Conservation (phyloP, 2,888 invertebrate species). For the Myathropa florea region DNA sequence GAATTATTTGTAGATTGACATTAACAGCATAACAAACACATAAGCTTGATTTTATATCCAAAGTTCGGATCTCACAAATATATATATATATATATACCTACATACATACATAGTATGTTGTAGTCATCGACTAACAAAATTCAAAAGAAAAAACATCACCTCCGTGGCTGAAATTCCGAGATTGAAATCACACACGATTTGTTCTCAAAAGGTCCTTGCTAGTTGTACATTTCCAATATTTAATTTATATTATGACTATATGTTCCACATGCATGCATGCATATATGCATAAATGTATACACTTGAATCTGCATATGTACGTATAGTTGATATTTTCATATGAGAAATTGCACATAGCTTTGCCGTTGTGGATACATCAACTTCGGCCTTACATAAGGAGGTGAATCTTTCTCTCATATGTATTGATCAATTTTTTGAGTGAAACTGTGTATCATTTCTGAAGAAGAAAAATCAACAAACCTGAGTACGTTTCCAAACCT, state of each 20-base stretch:
- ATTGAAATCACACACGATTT: slow-evolving; percentile 38
- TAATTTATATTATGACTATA: slow-evolving; percentile 27
- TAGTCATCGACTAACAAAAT: background rate
- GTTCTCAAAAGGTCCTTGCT: slow-evolving; percentile 11
- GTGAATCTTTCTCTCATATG: slow-evolving; percentile 37
- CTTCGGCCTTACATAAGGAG: slow-evolving; percentile 16
- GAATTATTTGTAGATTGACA: background rate
- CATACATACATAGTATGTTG: background rate
- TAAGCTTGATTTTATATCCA: background rate
- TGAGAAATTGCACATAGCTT: background rate
- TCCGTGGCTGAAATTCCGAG: slow-evolving; percentile 7
- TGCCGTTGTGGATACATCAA: background rate
- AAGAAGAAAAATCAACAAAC: slow-evolving; percentile 19
- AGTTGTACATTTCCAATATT: slow-evolving; percentile 1
- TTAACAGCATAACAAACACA: background rate
- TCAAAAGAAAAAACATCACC: background rate
- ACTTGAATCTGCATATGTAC: background rate
- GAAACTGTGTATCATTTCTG: slow-evolving; percentile 30
- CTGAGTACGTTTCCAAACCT: slow-evolving; percentile 1
- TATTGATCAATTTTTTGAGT: slow-evolving; percentile 51
- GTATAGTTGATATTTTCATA: background rate
- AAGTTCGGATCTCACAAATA: background rate
- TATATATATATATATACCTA: too few species aligned
- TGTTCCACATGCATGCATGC: background rate
- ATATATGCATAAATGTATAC: background rate